Conservation (phyloP, 37 sponge, comb jelly and placozoan species). For the Corticium candelabrum region DNA sequence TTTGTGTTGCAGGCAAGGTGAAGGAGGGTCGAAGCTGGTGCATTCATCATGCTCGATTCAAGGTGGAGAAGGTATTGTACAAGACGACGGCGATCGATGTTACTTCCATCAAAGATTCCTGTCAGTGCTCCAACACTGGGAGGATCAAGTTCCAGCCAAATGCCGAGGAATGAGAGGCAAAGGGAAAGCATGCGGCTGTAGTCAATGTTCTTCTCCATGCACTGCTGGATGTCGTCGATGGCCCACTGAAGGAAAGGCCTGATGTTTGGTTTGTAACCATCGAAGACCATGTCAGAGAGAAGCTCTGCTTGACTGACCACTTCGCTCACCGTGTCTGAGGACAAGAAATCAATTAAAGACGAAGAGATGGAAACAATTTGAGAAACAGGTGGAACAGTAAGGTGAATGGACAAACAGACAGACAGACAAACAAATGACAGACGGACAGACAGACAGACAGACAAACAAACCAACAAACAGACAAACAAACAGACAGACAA, state of each 20-base stretch:
- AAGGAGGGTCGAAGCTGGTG: not conserved
- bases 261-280: not conserved
- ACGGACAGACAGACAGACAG: too few species aligned
- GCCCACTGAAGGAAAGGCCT: not conserved
- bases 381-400: not conserved
- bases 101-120: not conserved
- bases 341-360: not conserved
- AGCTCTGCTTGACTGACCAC: not conserved
- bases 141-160: not conserved
- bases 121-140: not conserved
- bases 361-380: not conserved
- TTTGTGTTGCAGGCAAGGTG: not conserved
- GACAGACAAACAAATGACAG: too few species aligned
- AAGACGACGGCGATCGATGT: not conserved
- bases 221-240: not conserved
- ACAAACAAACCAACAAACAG: too few species aligned
- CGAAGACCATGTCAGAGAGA: constrained; percentile 3
- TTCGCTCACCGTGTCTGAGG: not conserved
- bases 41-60: not conserved
- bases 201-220: not conserved
- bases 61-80: not conserved
- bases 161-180: not conserved
- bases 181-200: not conserved
- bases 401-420: too few species aligned
- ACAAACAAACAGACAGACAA: too few species aligned